Evolutionary conservation across 2,797 vertebrate genomes (phyloP).

Genomic region (Fundulus diaphanus): DNA sequence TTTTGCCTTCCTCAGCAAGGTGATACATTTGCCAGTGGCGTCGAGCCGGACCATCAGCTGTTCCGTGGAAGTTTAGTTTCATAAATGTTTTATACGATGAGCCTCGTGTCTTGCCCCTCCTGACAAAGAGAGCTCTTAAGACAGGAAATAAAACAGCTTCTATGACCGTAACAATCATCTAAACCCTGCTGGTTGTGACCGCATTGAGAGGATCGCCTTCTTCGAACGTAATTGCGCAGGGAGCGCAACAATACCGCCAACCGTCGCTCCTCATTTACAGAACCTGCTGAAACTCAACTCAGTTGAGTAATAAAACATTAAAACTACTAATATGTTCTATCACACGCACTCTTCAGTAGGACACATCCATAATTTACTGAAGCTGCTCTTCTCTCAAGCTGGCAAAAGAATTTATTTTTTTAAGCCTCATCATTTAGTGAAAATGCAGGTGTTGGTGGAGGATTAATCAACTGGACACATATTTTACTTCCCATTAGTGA

Average conservation of each 20-base stretch:
- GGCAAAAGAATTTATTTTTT: constrained; percentile 56
- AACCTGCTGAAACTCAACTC: constrained; percentile 74
- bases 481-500: constrained; percentile 18
- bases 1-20: constrained; percentile 77
- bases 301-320: constrained; percentile 76
- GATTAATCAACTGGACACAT: constrained; percentile 26
- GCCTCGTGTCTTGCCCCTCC: constrained; percentile 30
- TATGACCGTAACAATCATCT: constrained; percentile 18
- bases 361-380: constrained; percentile 67
- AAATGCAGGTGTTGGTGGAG: constrained; percentile 36
- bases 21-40: constrained; percentile 72
- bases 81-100: constrained; percentile 49
- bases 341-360: constrained; percentile 65
- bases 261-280: constrained; percentile 78
- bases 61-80: constrained; percentile 46
- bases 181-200: constrained; percentile 57
- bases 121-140: background rate
- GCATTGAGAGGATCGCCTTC: constrained; percentile 61
- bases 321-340: constrained; percentile 70
- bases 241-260: constrained; percentile 70
- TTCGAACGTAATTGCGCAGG: constrained; percentile 73
- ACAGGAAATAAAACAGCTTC: constrained; percentile 43
- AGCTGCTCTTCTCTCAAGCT: constrained; percentile 62
- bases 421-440: constrained; percentile 50
- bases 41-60: constrained; percentile 49